Conservation (phyloP, 2,888 invertebrate genomes). For the Hypolimnas misippus region DNA sequence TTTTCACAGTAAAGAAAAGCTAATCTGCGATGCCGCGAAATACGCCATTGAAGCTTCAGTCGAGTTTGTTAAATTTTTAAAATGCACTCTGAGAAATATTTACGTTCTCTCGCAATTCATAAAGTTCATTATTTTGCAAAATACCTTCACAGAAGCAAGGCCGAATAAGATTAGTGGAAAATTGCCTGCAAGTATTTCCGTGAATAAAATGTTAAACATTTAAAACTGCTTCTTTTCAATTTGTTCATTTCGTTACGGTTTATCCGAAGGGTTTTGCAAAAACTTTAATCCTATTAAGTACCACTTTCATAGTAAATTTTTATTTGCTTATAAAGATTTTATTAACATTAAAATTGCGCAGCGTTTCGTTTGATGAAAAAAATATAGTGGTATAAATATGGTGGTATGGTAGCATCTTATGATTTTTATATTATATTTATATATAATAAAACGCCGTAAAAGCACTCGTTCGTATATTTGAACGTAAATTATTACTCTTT, state of each 20-base stretch:
- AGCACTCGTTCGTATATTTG: background rate
- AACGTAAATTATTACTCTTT: background rate
- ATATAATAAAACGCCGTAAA: background rate
- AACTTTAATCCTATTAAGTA: constrained; percentile 16
- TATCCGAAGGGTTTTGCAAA: constrained; percentile 11
- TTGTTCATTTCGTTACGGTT: constrained; percentile 21
- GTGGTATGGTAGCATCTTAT: too few species aligned
- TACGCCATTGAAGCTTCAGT: constrained; percentile 20
- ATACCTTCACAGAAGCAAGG: constrained; percentile 31
- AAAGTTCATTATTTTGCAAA: constrained; percentile 37
- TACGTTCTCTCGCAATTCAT: constrained; percentile 33
- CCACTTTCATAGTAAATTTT: constrained; percentile 12
- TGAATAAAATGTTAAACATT: constrained; percentile 38
- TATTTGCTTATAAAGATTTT: constrained; percentile 2
- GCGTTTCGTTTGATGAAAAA: background rate
- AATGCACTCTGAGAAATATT: constrained; percentile 35
- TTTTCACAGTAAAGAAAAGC: constrained; percentile 26
- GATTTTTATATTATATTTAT: background rate
- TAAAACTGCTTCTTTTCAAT: constrained; percentile 29
- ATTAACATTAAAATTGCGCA: background rate
- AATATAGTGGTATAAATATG: too few species aligned
- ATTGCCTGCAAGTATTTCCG: constrained; percentile 30
- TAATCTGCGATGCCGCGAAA: constrained; percentile 20
- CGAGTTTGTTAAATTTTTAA: constrained; percentile 35
- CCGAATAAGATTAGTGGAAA: constrained; percentile 36